phyloP scores from a whole-genome alignment of 2,888 invertebrate genomes.

The Sarcophaga carnaria region DNA sequence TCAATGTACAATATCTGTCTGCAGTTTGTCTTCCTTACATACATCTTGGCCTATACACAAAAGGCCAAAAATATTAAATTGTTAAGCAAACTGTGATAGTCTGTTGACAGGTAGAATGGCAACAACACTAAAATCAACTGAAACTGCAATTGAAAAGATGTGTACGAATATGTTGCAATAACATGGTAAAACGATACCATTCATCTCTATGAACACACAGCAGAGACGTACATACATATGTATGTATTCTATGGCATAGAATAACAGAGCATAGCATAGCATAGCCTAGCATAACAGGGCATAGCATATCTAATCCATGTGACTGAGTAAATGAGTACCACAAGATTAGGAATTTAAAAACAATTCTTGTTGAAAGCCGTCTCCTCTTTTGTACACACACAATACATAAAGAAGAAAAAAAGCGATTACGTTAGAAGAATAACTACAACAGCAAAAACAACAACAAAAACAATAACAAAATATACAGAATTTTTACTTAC shows the following conservation, averaged over 20 bases:
- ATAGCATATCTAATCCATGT: not conserved
- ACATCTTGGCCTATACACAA: constrained; percentile 17
- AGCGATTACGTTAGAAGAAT: not conserved
- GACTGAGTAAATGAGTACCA: not conserved
- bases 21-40: not conserved
- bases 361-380: not conserved
- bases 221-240: not conserved
- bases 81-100: constrained; percentile 36
- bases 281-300: not conserved
- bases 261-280: not conserved
- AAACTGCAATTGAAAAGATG: constrained; percentile 4
- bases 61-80: constrained; percentile 50
- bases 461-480: constrained; percentile 2
- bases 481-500: constrained; percentile 11
- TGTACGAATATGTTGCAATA: constrained; percentile 45
- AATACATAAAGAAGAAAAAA: not conserved
- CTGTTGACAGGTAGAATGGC: constrained; percentile 53
- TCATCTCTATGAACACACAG: not conserved
- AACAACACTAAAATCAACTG: constrained; percentile 7
- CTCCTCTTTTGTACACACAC: not conserved
- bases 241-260: too few species aligned
- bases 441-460: constrained; percentile 2
- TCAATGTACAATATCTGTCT: not conserved
- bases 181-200: constrained; percentile 46
- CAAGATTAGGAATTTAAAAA: not conserved